Evolutionary conservation across 92 coral and sea anemone species (phyloP), one percentile per base, ranked within the genome.

Genomic region (Scolanthus callimorphus): DNA sequence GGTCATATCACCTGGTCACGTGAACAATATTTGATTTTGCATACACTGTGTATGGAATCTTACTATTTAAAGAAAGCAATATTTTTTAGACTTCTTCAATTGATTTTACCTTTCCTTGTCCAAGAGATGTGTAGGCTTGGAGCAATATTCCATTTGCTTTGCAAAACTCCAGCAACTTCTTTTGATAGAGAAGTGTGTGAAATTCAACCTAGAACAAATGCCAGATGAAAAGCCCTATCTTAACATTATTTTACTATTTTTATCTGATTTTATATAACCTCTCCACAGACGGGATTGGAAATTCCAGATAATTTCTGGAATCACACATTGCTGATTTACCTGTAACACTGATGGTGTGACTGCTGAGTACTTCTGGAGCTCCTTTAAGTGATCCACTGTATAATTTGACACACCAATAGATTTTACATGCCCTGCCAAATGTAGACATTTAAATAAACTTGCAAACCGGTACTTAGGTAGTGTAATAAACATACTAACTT

Each of bases 391-490:
- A 53, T 64, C 48, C 1, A 78, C 25, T 1, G 78, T 71, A 73
- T 90, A 90, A 67, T 90, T 90, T 9, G 97, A 90, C 1, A 90
- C 90, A 13, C 97, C 97, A 20, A 86, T 90, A 27, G 90, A 71
- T 59, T 57, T 86, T n/a, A 86, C 74, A 37, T 62, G 57, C 34
- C 97, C 97, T 90, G 43, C 4, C 24, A 13, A 51, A 37, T n/a
- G n/a, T n/a, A n/a, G n/a, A n/a, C n/a, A n/a, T n/a, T n/a, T n/a
- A n/a, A n/a, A n/a, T n/a, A n/a, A n/a, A n/a, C n/a, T n/a, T n/a
- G n/a, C n/a, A n/a, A n/a, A n/a, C n/a, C n/a, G n/a, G n/a, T n/a
- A n/a, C n/a, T n/a, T n/a, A n/a, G n/a, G n/a, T n/a, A n/a, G n/a
- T n/a, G n/a, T n/a, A n/a, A n/a, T n/a, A n/a, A n/a, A n/a, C n/a